Evolutionary conservation across 2,888 invertebrate species (phyloP).

Genomic region (Willowsia nigromaculata): DNA sequence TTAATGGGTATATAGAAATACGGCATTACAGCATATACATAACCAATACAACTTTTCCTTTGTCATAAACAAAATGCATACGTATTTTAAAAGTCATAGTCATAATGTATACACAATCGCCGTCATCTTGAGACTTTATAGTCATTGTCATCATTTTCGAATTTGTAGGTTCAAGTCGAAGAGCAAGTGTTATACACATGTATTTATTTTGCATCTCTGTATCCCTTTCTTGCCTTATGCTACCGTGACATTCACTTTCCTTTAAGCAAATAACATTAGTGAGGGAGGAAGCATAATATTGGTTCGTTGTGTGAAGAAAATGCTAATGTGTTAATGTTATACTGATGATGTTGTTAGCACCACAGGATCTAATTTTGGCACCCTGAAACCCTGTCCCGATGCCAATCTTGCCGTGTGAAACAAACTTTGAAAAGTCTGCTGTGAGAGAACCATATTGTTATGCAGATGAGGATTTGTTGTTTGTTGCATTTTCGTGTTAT

Average conservation of each 20-base stretch:
- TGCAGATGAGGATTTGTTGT: slow-evolving; percentile 32
- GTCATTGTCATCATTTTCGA: slow-evolving; percentile 3
- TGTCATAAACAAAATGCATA: background rate
- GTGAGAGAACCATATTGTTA: background rate
- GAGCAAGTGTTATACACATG: slow-evolving; percentile 27
- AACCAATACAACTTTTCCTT: background rate
- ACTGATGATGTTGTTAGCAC: slow-evolving; percentile 56
- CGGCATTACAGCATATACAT: slow-evolving; percentile 9
- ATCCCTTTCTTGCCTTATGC: slow-evolving; percentile 23
- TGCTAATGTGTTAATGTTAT: slow-evolving; percentile 21
- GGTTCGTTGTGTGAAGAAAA: background rate
- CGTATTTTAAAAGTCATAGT: background rate
- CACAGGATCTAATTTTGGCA: slow-evolving; percentile 67
- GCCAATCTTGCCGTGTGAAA: background rate
- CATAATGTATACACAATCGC: background rate
- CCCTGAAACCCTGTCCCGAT: slow-evolving; percentile 44
- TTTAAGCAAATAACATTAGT: slow-evolving; percentile 53
- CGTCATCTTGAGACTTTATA: background rate
- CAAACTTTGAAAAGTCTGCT: background rate
- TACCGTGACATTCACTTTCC: slow-evolving; percentile 72
- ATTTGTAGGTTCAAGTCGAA: slow-evolving; percentile 1
- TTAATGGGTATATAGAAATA: background rate
- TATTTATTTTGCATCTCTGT: background rate
- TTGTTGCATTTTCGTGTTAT: background rate
- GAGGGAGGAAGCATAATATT: background rate